Evolutionary conservation across 2,888 invertebrate genomes (phyloP).

Genomic region (Trachelus troglodyta): DNA sequence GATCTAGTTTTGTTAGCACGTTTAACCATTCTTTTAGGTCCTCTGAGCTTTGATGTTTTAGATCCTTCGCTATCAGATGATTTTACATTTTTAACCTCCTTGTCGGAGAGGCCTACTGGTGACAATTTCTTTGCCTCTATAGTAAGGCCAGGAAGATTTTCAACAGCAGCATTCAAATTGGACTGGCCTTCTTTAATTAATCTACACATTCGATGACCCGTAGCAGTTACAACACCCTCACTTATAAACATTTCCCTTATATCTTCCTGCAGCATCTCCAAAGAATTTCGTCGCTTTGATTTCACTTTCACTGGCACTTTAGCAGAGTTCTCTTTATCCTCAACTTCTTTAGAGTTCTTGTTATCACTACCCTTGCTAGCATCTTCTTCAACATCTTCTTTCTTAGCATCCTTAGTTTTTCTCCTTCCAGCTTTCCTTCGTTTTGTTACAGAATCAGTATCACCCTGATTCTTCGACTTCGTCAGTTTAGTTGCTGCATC

Average conservation of each 20-base stretch:
- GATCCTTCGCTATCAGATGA: neutral
- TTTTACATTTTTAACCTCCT: neutral
- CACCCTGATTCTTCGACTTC: neutral
- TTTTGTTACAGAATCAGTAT: neutral
- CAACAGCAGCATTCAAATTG: slow-evolving; percentile 10
- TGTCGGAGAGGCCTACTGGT: slow-evolving; percentile 7
- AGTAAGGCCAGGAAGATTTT: slow-evolving; percentile 20
- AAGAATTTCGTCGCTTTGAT: slow-evolving; percentile 66
- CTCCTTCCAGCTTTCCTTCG: slow-evolving; percentile 8
- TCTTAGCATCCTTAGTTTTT: slow-evolving; percentile 1
- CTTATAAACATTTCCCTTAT: slow-evolving; percentile 78
- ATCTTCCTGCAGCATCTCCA: slow-evolving; percentile 76
- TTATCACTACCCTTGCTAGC: slow-evolving; percentile 18
- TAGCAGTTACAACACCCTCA: slow-evolving; percentile 73
- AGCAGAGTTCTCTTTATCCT: slow-evolving; percentile 20
- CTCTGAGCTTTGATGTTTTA: neutral
- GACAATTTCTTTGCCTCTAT: slow-evolving; percentile 29
- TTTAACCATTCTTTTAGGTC: slow-evolving; percentile 1
- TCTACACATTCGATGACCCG: slow-evolving; percentile 76
- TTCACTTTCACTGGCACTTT: slow-evolving; percentile 7
- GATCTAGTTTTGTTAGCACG: slow-evolving; percentile 9
- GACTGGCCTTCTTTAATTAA: slow-evolving; percentile 68
- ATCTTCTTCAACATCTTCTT: slow-evolving; percentile 24
- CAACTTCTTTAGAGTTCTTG: slow-evolving; percentile 29
- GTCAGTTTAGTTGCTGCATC: neutral